These are phyloP conservation scores for Rhagonycha lutea DNA, from an alignment of 2,888 invertebrate genomes.

Conservation along the genomic window DNA sequence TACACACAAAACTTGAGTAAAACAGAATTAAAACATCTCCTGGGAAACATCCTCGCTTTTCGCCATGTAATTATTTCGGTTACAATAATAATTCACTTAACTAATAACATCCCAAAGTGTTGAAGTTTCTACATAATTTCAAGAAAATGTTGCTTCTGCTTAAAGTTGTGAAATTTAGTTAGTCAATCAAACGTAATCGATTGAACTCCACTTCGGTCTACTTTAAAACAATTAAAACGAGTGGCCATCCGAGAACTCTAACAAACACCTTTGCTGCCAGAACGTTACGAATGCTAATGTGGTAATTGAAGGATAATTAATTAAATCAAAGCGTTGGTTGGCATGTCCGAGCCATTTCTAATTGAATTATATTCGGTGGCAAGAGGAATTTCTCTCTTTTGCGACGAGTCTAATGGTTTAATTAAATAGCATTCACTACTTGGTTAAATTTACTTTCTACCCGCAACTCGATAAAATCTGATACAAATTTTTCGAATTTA, in stretches of 20 bases:
- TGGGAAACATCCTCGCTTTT: constrained; percentile 29
- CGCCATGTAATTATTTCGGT: constrained; percentile 32
- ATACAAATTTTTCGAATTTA: not conserved
- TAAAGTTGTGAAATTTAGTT: not conserved
- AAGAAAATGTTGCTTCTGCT: constrained; percentile 4
- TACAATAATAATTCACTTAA: constrained; percentile 34
- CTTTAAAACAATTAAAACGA: constrained; percentile 23
- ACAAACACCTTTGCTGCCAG: constrained; percentile 35
- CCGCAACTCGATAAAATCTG: not conserved
- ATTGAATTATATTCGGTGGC: constrained; percentile 44
- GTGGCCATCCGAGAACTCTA: constrained; percentile 19
- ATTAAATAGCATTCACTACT: constrained; percentile 35
- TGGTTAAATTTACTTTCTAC: constrained; percentile 30
- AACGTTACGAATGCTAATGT: constrained; percentile 43
- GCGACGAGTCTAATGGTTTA: constrained; percentile 39
- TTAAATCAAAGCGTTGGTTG: constrained; percentile 45
- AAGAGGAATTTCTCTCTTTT: constrained; percentile 37
- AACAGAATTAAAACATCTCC: constrained; percentile 32
- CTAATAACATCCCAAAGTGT: constrained; percentile 32
- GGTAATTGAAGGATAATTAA: constrained; percentile 51
- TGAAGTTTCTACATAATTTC: constrained; percentile 30
- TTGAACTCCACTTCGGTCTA: not conserved
- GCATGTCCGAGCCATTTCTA: constrained; percentile 42
- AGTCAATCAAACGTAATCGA: not conserved
- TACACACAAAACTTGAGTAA: constrained; percentile 32